Conservation (phyloP, 2,888 invertebrate species). For the Sesamia inferens region DNA sequence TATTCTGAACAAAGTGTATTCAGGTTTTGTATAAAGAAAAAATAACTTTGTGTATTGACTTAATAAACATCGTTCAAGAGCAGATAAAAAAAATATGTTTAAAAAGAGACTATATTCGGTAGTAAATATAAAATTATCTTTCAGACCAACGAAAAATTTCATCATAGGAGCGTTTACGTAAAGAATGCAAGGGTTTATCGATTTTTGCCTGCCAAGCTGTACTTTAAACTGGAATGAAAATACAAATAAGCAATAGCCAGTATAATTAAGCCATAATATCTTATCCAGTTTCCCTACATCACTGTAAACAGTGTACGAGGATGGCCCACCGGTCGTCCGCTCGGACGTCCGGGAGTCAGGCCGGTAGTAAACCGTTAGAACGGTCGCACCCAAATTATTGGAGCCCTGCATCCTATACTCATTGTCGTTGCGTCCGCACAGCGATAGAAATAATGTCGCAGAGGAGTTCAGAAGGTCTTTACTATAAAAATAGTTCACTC, state of each 20-base stretch:
- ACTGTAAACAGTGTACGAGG: conserved; percentile 22
- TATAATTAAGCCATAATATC: background rate
- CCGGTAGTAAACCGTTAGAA: conserved; percentile 63
- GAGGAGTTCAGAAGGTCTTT: conserved; percentile 24
- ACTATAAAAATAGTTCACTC: background rate
- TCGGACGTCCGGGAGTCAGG: conserved; percentile 58
- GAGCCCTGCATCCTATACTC: conserved; percentile 62
- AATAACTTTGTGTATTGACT: too few relatives aligned
- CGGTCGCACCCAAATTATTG: conserved; percentile 61
- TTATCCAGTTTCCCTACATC: conserved; percentile 41
- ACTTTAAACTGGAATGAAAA: background rate
- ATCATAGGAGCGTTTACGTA: background rate
- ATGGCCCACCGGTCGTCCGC: conserved; percentile 58
- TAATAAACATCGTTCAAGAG: too few relatives aligned
- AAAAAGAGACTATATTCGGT: too few relatives aligned
- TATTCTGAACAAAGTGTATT: too few relatives aligned
- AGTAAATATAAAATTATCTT: too few relatives aligned
- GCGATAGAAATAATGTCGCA: conserved; percentile 29
- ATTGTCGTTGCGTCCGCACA: conserved; percentile 56
- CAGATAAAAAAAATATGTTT: too few relatives aligned
- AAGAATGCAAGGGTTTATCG: background rate
- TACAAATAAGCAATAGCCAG: too few relatives aligned
- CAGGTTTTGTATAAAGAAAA: too few relatives aligned
- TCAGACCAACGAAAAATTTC: too few relatives aligned
- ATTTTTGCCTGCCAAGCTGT: background rate